Evolutionary conservation across 1,140 invertebrate species (phyloP).

Genomic region (Helicoverpa armigera): DNA sequence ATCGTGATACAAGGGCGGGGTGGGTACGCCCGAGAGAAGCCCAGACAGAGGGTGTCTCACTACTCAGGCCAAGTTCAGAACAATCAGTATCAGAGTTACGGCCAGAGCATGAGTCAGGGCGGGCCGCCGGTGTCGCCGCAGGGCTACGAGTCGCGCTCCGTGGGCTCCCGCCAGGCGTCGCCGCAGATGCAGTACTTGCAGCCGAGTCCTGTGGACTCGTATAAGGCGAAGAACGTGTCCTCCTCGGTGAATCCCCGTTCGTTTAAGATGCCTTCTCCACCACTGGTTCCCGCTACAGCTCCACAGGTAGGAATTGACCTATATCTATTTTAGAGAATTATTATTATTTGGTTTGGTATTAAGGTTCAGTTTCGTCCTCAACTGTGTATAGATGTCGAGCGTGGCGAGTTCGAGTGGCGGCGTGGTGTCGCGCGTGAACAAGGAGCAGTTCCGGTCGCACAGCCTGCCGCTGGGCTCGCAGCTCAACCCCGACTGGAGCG

Average conservation of each 20-base stretch:
- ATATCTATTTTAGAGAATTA: neutral
- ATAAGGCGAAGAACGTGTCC: conserved; percentile 65
- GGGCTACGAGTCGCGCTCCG: conserved; percentile 59
- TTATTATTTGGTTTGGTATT: neutral
- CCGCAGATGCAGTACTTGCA: conserved; percentile 76
- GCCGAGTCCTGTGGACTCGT: conserved; percentile 66
- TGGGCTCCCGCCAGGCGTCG: conserved; percentile 57
- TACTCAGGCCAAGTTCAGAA: conserved; percentile 67
- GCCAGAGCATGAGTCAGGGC: conserved; percentile 59
- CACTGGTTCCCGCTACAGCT: conserved; percentile 65
- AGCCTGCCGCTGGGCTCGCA: conserved; percentile 87
- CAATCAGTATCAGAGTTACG: conserved; percentile 71
- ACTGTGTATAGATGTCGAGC: conserved; percentile 43
- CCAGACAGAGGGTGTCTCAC: conserved; percentile 68
- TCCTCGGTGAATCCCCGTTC: conserved; percentile 61
- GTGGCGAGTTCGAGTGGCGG: conserved; percentile 36
- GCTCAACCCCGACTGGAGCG: conserved; percentile 76
- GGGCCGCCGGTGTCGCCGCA: conserved; percentile 51
- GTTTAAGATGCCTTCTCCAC: conserved; percentile 81
- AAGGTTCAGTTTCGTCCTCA: neutral
- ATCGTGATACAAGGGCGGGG: conserved; percentile 72
- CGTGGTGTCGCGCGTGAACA: conserved; percentile 51
- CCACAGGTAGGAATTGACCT: conserved; percentile 65
- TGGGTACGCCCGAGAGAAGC: conserved; percentile 72
- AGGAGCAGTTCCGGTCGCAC: conserved; percentile 88